phyloP scores from a whole-genome alignment of 2,113 vertebrate genomes.

The Apaloderma vittatum region DNA sequence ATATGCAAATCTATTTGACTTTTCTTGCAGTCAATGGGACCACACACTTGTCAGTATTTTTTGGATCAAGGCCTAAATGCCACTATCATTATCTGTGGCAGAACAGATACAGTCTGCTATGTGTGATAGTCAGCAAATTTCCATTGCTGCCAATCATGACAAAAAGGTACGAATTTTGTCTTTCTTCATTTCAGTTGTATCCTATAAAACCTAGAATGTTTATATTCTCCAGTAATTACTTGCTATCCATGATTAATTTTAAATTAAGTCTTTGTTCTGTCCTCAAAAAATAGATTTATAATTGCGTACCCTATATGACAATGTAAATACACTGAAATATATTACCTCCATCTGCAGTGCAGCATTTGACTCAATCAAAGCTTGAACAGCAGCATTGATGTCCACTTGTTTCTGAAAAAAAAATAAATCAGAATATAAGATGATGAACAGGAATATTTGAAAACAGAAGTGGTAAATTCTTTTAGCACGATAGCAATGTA shows the following conservation, averaged over 20 bases:
- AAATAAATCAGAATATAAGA: slow-evolving; percentile 45
- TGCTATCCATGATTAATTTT: not conserved
- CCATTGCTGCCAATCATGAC: not conserved
- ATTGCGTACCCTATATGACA: slow-evolving; percentile 8
- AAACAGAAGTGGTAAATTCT: slow-evolving; percentile 19
- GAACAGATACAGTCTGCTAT: not conserved
- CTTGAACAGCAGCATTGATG: slow-evolving; percentile 84
- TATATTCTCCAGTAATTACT: not conserved
- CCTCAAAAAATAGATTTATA: not conserved
- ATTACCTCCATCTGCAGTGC: slow-evolving; percentile 89
- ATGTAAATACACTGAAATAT: slow-evolving; percentile 44
- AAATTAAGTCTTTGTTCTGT: slow-evolving; percentile 46
- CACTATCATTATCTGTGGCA: not conserved
- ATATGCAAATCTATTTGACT: not conserved
- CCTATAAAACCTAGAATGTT: slow-evolving; percentile 10
- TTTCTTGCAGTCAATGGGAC: not conserved
- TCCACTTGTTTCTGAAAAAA: slow-evolving; percentile 85
- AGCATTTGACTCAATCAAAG: slow-evolving; percentile 81
- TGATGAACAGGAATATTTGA: slow-evolving; percentile 4
- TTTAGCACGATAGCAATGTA: not conserved
- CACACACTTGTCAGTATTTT: not conserved
- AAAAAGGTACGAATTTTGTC: not conserved
- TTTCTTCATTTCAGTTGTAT: not conserved
- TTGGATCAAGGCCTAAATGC: not conserved
- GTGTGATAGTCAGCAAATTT: not conserved